Evolutionary conservation across 1,140 invertebrate genomes (phyloP), one percentile per base, ranked within the genome.

Genomic region (Galendromus occidentalis): DNA sequence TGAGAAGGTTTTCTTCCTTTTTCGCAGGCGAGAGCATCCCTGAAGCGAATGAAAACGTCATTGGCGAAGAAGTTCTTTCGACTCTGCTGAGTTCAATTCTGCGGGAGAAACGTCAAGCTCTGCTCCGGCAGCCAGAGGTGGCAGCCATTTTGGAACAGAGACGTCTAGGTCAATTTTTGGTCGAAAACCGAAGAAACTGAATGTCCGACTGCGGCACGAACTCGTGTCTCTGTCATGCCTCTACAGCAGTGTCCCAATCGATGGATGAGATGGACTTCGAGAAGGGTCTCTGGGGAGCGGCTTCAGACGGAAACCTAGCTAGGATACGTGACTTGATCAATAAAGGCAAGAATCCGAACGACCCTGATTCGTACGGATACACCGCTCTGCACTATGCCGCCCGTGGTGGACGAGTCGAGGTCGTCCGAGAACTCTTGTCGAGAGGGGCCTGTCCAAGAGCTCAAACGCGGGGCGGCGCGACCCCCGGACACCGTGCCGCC

Each of bases 11-110:
- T n/a, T n/a, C n/a, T n/a, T n/a, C n/a, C n/a, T n/a, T n/a, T n/a
- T n/a, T n/a, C n/a, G n/a, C 33, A 39, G 33, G 25, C 51, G 51
- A 25, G 14, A 59, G 51, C 20, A 59, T 59, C 51, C 51, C 51
- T 14, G 51, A 59, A 33, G 14, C 51, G 51, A 59, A 59, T 59
- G 51, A 59, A 25, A 59, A 59, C 22, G 51, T 59, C 22, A 59
- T 59, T 2, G 51, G 51, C 25, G 51, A 59, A 6, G 51, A 59
- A 2, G 51, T 59, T 1, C 51, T 59, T 14, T 25, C 25, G 22
- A 33, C 51, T 17, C 20, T 59, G 22, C 51, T 59, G 22, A 59
- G 33, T 9, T 59, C 51, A 9, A 33, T 59, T 17, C 51, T 59
- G 14, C 51, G 51, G 6, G 51, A 59, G 20, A 59, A 59, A 25